phyloP scores from a whole-genome alignment of 2,113 vertebrate genomes.

The Cryptotis parvus region DNA sequence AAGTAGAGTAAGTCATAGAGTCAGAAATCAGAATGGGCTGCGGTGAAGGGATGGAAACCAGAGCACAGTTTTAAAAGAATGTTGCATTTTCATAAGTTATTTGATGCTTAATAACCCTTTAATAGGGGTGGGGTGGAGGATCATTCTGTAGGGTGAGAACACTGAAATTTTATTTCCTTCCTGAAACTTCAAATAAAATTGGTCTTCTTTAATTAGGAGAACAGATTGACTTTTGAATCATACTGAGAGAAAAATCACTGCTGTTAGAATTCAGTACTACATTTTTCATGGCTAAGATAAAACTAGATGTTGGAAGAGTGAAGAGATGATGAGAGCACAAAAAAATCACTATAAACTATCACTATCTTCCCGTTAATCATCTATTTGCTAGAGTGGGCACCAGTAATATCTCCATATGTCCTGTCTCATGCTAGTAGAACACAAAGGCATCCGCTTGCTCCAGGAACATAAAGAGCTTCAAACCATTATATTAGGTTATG shows the following conservation, averaged over 20 bases:
- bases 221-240: constrained; percentile 40
- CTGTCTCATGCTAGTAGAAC: no score
- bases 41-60: not conserved
- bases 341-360: no score
- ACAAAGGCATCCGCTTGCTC: no score
- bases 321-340: not conserved
- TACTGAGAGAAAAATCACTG: constrained; percentile 46
- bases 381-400: no score
- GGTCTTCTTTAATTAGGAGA: constrained; percentile 58
- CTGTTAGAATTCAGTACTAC: not conserved
- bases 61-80: not conserved
- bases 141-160: constrained; percentile 1
- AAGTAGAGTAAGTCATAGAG: not conserved
- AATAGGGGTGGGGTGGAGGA: not conserved
- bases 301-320: not conserved
- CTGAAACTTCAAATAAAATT: not conserved
- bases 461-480: no score
- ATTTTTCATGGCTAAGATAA: constrained; percentile 49
- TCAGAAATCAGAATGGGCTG: not conserved
- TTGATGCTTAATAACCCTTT: constrained; percentile 12
- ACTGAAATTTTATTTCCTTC: not conserved
- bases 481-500: no score
- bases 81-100: not conserved
- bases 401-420: no score
- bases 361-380: no score